These are phyloP conservation scores for Scophthalmus maximus DNA, from an alignment of 2,113 vertebrate genomes.

Conservation along the genomic window DNA sequence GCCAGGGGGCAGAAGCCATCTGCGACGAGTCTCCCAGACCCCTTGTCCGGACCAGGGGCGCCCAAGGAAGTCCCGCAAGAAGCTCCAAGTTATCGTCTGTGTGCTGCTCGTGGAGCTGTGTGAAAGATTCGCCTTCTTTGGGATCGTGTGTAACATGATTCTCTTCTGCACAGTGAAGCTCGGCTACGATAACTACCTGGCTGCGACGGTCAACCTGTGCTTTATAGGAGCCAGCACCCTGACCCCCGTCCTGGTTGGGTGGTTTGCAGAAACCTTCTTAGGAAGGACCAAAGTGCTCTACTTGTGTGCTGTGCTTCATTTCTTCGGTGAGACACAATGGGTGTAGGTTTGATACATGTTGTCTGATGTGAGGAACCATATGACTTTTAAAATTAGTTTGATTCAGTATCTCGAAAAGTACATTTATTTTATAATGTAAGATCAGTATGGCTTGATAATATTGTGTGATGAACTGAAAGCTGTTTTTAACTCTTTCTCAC, in stretches of 20 bases:
- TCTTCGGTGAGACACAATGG: constrained; percentile 86
- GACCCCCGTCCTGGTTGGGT: constrained; percentile 83
- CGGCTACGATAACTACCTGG: constrained; percentile 87
- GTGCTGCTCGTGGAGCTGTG: constrained; percentile 91
- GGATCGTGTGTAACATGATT: constrained; percentile 93
- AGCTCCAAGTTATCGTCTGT: constrained; percentile 85
- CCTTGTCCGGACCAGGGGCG: constrained; percentile 28
- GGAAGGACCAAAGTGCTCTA: constrained; percentile 87
- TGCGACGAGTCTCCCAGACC: constrained; percentile 20
- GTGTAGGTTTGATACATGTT: not conserved
- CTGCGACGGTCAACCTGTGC: constrained; percentile 88
- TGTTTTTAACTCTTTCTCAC: not conserved
- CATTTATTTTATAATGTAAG: not conserved
- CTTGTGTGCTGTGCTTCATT: constrained; percentile 88
- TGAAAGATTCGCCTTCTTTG: constrained; percentile 91
- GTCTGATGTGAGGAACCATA: not conserved
- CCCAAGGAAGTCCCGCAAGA: constrained; percentile 70
- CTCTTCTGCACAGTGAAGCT: constrained; percentile 91
- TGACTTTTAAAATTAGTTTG: not conserved
- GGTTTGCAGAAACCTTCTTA: constrained; percentile 86
- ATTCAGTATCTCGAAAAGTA: not conserved
- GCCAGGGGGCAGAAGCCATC: constrained; percentile 36
- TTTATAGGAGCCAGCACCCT: constrained; percentile 89
- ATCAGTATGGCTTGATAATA: not conserved
- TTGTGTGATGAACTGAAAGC: too few species aligned